Percentiles rank a stretch among this genome's conserved stretches.
phyloP scores from a whole-genome alignment of 2,888 invertebrate genomes.

The Drosophila melanosoma region DNA sequence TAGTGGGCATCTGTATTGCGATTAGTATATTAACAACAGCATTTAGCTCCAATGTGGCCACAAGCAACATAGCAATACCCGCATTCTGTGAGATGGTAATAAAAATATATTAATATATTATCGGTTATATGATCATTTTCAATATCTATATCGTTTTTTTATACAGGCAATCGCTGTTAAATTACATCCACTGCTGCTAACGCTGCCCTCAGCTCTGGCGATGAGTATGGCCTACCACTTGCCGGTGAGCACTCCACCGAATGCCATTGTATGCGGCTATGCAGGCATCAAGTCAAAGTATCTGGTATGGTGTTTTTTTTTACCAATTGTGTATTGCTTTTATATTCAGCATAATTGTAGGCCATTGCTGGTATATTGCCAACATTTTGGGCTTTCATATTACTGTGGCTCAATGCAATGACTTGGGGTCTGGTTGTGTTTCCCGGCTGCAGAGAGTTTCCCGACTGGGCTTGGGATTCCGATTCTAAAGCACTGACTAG shows the following conservation, averaged over 20 bases:
- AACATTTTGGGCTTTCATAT: constrained; percentile 31
- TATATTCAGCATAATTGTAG: constrained; percentile 24
- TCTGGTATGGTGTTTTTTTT: constrained; percentile 86
- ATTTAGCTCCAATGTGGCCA: constrained; percentile 92
- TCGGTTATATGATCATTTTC: neutral
- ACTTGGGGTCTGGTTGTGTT: constrained; percentile 53
- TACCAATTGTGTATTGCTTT: neutral
- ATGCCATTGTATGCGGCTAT: constrained; percentile 94
- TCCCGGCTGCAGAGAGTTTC: constrained; percentile 40
- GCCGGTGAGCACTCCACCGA: constrained; percentile 97
- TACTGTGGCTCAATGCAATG: constrained; percentile 32
- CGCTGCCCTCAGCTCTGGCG: constrained; percentile 93
- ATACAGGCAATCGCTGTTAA: constrained; percentile 88
- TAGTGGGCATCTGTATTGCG: constrained; percentile 90
- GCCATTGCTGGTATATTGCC: constrained; percentile 57
- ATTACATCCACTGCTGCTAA: constrained; percentile 93
- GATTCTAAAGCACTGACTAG: neutral
- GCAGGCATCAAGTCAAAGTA: constrained; percentile 91
- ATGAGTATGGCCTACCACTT: constrained; percentile 96
- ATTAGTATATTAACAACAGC: constrained; percentile 90
- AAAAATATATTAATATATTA: neutral
- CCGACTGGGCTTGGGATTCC: constrained; percentile 35
- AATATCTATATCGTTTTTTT: neutral
- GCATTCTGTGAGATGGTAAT: constrained; percentile 90
- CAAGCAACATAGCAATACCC: constrained; percentile 93